phyloP scores from a whole-genome alignment of 2,888 invertebrate species.

The Xanthorhoe designata region DNA sequence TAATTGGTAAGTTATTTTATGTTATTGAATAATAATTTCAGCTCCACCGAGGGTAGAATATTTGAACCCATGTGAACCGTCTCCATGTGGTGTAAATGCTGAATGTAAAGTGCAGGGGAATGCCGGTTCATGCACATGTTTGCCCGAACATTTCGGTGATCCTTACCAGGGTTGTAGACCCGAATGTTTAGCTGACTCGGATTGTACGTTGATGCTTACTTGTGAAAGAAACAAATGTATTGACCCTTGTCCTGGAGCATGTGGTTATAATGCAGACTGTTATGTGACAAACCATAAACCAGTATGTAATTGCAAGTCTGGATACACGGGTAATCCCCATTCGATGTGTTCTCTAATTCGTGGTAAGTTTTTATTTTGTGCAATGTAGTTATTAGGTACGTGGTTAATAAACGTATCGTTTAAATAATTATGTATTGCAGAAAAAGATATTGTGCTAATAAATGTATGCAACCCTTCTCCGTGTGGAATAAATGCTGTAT shows the following conservation, averaged over 20 bases:
- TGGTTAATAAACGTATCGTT: background rate
- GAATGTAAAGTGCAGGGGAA: constrained; percentile 89
- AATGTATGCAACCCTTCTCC: constrained; percentile 90
- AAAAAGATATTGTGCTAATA: constrained; percentile 61
- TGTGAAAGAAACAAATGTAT: constrained; percentile 88
- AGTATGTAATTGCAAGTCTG: constrained; percentile 86
- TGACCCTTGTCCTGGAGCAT: constrained; percentile 89
- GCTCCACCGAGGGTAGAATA: constrained; percentile 75
- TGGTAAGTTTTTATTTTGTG: constrained; percentile 59
- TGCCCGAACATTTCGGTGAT: constrained; percentile 90
- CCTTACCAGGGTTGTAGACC: constrained; percentile 91
- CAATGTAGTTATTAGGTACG: background rate
- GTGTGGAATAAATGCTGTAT: constrained; percentile 90
- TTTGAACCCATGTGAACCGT: constrained; percentile 86
- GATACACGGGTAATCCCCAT: constrained; percentile 89
- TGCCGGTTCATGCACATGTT: constrained; percentile 90
- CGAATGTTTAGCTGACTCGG: constrained; percentile 88
- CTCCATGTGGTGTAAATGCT: constrained; percentile 90
- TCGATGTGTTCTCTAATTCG: constrained; percentile 72
- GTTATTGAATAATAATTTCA: constrained; percentile 72
- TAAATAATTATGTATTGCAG: constrained; percentile 54
- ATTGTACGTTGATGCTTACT: constrained; percentile 87
- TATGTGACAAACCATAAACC: constrained; percentile 88
- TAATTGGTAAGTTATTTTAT: constrained; percentile 75
- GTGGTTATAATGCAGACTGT: constrained; percentile 89